Conservation (phyloP, 2,888 invertebrate species). For the Eilema griseolum region DNA sequence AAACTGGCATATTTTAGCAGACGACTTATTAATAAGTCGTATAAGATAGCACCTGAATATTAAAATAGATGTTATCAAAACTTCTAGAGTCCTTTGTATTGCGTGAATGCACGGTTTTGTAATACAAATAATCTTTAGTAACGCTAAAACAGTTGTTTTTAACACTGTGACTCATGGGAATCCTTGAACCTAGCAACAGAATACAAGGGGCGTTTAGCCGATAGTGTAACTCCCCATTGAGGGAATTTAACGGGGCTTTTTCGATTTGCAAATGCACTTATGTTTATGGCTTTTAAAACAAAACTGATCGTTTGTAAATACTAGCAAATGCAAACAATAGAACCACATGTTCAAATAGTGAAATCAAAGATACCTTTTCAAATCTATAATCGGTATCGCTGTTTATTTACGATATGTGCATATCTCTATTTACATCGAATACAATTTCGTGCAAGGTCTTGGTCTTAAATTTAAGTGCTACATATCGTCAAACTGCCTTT, state of each 20-base stretch:
- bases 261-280: conserved; percentile 23
- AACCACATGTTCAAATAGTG: conserved; percentile 9
- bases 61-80: conserved; percentile 30
- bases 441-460: conserved; percentile 38
- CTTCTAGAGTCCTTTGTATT: conserved; percentile 26
- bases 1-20: conserved; percentile 35
- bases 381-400: conserved; percentile 18
- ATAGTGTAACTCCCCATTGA: conserved; percentile 30
- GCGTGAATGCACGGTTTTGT: conserved; percentile 34
- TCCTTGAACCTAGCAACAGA: conserved; percentile 35
- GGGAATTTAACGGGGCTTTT: conserved; percentile 37
- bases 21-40: conserved; percentile 48
- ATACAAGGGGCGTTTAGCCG: conserved; percentile 27
- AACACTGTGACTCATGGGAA: conserved; percentile 35
- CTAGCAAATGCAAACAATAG: not conserved
- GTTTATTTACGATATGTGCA: conserved; percentile 27
- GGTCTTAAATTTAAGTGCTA: conserved; percentile 16
- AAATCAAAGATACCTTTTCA: conserved; percentile 15
- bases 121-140: conserved; percentile 15
- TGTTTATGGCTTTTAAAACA: not conserved
- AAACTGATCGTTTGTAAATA: not conserved
- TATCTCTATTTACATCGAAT: conserved; percentile 23
- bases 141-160: conserved; percentile 36
- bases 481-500: conserved; percentile 13
- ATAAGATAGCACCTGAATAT: conserved; percentile 39